phyloP scores from a whole-genome alignment of 2,888 invertebrate species.

The Xanthorhoe spadicearia region DNA sequence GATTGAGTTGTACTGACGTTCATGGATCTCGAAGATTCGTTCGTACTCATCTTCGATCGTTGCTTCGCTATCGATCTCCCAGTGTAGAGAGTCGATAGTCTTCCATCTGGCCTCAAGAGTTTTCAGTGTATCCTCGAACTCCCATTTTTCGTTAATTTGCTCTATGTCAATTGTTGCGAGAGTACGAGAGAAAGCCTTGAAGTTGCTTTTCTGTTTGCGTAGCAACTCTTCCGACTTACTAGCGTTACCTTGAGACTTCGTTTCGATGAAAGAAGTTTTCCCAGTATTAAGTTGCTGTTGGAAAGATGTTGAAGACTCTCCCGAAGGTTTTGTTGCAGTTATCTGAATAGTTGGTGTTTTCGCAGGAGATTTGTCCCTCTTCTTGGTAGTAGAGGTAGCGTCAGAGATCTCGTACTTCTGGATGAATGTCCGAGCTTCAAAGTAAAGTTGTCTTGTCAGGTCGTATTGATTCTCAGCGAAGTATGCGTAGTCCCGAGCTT shows the following conservation, averaged over 20 bases:
- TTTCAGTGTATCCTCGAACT: constrained; percentile 15
- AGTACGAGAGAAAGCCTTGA: constrained; percentile 10
- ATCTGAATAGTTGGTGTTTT: constrained; percentile 4
- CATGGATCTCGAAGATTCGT: constrained; percentile 3
- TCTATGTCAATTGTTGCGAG: constrained; percentile 11
- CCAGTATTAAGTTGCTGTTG: constrained; percentile 1
- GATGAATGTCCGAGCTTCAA: constrained; percentile 16
- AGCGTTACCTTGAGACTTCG: constrained; percentile 15
- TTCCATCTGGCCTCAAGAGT: constrained; percentile 17
- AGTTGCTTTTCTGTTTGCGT: constrained; percentile 1
- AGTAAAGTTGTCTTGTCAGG: constrained; percentile 4
- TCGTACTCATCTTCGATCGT: constrained; percentile 1
- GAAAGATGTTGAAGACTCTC: neutral
- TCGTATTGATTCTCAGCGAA: constrained; percentile 15
- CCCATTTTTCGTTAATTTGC: constrained; percentile 17
- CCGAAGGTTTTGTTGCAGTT: neutral
- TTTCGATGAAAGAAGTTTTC: constrained; percentile 10
- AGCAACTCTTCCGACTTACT: constrained; percentile 16
- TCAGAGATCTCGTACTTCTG: constrained; percentile 3
- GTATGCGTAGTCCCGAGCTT: constrained; percentile 9
- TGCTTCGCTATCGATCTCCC: constrained; percentile 17
- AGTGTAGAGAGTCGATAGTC: constrained; percentile 16
- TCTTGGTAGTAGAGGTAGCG: neutral
- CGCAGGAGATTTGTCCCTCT: constrained; percentile 2
- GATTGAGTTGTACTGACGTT: neutral